Percentiles rank a stretch among this genome's conserved stretches.
phyloP scores from a whole-genome alignment of 1,140 invertebrate genomes.

The Pseudomyrmex flavicornis region DNA sequence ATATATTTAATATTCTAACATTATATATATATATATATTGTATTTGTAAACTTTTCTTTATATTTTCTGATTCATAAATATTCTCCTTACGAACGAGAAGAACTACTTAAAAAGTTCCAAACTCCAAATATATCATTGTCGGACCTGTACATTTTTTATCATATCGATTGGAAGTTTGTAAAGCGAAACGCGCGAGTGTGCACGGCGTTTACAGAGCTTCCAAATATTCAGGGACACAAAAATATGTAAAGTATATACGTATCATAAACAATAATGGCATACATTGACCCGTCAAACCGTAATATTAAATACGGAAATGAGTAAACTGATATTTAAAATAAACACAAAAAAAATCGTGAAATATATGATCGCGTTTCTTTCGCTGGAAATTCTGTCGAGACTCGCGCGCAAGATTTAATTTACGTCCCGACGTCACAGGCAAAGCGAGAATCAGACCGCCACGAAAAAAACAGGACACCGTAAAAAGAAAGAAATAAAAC shows the following conservation, averaged over 20 bases:
- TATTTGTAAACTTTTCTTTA: neutral
- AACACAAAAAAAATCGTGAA: conserved; percentile 1
- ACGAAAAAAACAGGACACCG: conserved; percentile 27
- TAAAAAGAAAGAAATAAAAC: conserved; percentile 5
- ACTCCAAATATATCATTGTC: conserved; percentile 44
- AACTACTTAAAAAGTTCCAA: neutral
- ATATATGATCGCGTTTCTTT: conserved; percentile 29
- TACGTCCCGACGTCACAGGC: conserved; percentile 17
- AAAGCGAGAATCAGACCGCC: conserved; percentile 15
- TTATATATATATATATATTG: neutral
- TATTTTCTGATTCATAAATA: neutral
- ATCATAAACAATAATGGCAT: neutral
- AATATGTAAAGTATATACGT: conserved; percentile 5
- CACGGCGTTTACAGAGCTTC: conserved; percentile 76
- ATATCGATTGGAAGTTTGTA: conserved; percentile 69
- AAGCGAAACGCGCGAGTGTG: conserved; percentile 50
- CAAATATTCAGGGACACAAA: conserved; percentile 75
- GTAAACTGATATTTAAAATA: neutral
- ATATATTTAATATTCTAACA: neutral
- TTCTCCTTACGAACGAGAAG: neutral
- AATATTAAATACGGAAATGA: neutral
- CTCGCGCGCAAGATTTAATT: conserved; percentile 39
- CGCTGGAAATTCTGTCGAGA: neutral
- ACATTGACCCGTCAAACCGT: neutral
- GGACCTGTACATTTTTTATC: conserved; percentile 62